These are phyloP conservation scores for Lysandra coridon DNA, from an alignment of 2,888 invertebrate genomes.

Conservation along the genomic window DNA sequence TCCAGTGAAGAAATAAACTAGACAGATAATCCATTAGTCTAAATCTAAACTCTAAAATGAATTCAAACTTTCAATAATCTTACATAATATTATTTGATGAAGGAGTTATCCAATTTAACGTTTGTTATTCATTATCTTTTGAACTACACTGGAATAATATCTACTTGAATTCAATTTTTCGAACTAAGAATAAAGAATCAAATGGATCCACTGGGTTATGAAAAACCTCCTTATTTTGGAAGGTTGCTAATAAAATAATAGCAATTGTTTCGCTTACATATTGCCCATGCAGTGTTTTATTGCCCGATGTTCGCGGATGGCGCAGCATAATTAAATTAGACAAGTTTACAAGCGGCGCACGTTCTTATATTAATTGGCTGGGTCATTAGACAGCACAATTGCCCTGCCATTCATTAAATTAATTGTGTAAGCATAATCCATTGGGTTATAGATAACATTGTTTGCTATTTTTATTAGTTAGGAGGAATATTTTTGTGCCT, in stretches of 20 bases:
- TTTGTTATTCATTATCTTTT: too few relatives aligned
- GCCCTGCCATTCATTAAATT: constrained; percentile 56
- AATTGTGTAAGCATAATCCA: constrained; percentile 46
- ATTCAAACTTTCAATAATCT: too few relatives aligned
- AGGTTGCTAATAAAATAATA: background rate
- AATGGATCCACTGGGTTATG: too few relatives aligned
- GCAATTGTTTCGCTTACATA: background rate
- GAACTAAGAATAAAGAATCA: too few relatives aligned
- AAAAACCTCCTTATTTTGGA: background rate
- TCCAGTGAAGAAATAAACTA: too few relatives aligned
- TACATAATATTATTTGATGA: too few relatives aligned
- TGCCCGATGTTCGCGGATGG: constrained; percentile 28
- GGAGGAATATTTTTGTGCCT: background rate
- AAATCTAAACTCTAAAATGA: too few relatives aligned
- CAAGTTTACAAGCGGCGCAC: constrained; percentile 59
- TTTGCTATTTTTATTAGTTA: constrained; percentile 2
- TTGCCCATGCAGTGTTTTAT: background rate
- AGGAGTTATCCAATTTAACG: too few relatives aligned
- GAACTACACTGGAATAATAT: too few relatives aligned
- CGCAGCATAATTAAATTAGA: constrained; percentile 52
- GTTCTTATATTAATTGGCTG: constrained; percentile 68
- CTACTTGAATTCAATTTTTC: too few relatives aligned
- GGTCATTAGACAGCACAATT: constrained; percentile 69
- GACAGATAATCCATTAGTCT: too few relatives aligned
- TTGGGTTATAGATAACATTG: constrained; percentile 8